Conservation (phyloP, 2,113 vertebrate genomes). For the Osmerus mordax region DNA sequence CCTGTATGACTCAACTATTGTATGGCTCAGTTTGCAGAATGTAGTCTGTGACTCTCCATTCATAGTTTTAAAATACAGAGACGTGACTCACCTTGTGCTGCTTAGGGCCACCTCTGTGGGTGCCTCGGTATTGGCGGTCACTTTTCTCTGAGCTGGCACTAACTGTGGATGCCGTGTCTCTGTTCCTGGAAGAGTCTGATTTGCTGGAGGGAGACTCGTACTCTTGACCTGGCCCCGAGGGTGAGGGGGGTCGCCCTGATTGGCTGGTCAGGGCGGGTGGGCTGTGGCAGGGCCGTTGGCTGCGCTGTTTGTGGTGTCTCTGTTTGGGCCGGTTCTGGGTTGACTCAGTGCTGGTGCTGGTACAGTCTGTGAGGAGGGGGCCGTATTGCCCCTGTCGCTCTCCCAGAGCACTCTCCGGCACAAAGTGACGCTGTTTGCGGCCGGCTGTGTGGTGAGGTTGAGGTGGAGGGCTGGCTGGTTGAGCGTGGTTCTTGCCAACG, state of each 20-base stretch:
- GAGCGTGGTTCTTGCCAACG: conserved; percentile 22
- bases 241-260: conserved; percentile 19
- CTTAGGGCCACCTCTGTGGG: conserved; percentile 30
- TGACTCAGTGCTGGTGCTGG: conserved; percentile 65
- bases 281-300: conserved; percentile 24
- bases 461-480: conserved; percentile 43
- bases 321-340: conserved; percentile 26
- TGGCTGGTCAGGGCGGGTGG: conserved; percentile 5
- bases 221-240: conserved; percentile 30
- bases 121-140: conserved; percentile 29
- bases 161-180: conserved; percentile 43
- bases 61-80: background rate
- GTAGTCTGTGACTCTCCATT: background rate
- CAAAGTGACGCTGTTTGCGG: conserved; percentile 3
- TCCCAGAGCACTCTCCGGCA: conserved; percentile 25
- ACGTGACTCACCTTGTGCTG: conserved; percentile 53
- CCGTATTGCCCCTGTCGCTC: conserved; percentile 38
- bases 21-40: too few species aligned
- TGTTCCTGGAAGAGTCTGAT: conserved; percentile 55
- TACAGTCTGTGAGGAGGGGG: conserved; percentile 53
- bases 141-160: conserved; percentile 57
- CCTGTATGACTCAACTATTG: too few species aligned
- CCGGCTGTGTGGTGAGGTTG: conserved; percentile 10
- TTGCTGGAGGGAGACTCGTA: conserved; percentile 64
- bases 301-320: conserved; percentile 42